These are phyloP conservation scores for Venturia canescens DNA, from an alignment of 1,140 invertebrate genomes.

Conservation along the genomic window DNA sequence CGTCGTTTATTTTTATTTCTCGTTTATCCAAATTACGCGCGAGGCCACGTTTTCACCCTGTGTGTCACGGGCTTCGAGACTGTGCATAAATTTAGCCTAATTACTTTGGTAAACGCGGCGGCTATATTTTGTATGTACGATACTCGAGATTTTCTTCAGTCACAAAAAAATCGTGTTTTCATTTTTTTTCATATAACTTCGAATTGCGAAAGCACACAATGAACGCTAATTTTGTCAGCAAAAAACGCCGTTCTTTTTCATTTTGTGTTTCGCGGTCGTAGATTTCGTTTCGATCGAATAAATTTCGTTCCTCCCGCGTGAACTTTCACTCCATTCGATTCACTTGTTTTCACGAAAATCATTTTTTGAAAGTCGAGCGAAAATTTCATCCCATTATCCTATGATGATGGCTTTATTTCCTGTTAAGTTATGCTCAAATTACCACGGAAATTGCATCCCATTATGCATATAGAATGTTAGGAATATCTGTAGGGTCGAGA, in stretches of 20 bases:
- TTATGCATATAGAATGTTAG: neutral
- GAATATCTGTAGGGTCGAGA: neutral
- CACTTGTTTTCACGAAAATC: no score
- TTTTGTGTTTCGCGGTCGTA: no score
- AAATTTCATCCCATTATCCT: no score
- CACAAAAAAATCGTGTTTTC: neutral
- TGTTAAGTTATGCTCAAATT: no score
- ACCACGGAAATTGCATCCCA: neutral
- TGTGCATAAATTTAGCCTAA: conserved; percentile 3
- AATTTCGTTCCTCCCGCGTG: no score
- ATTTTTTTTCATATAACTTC: neutral
- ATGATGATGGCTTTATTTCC: no score
- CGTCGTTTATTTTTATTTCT: conserved; percentile 27
- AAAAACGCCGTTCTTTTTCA: no score
- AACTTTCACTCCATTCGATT: no score
- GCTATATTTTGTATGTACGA: neutral
- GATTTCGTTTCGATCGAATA: no score
- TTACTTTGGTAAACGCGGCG: neutral
- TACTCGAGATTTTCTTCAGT: neutral
- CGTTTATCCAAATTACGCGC: conserved; percentile 32
- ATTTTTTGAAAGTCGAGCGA: no score
- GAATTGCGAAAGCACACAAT: no score
- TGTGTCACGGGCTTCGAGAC: neutral
- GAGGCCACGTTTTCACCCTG: neutral
- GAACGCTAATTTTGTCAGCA: no score